Evolutionary conservation across 2,113 vertebrate genomes (phyloP), one percentile per base, ranked within the genome.

Genomic region (Centropristis striata): DNA sequence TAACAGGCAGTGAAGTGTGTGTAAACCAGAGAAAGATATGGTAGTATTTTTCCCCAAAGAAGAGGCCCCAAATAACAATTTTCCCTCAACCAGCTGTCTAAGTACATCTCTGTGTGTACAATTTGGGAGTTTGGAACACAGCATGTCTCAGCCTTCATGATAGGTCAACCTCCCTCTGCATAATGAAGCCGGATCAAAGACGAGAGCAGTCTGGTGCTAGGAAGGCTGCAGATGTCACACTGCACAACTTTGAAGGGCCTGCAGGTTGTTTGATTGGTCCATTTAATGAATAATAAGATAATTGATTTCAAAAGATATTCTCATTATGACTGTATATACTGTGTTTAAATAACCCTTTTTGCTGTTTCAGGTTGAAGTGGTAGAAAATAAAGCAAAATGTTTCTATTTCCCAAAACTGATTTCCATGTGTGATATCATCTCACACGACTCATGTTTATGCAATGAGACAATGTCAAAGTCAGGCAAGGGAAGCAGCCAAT

Each of bases 141-240:
- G 71, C 68, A 64, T 20, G 23, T 71, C 83, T 81, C 84, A 72
- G 69, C 86, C 88, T 87, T 78, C 71, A 84, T 83, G 58, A 87
- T 77, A 71, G 81, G 71, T 77, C 81, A 83, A 63, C 83, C 79
- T 81, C 49, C 63, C 66, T 63, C 74, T 79, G 72, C 82, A 83
- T 88, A 88, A 91, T 79, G 54, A 86, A 76, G 46, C 64, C 42
- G 51, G 83, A 93, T 92, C 91, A 92, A 92, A 92, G 88, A 79
- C 47, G 39, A 44, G 66, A 36, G 58, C 76, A 87, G 78, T 51
- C 71, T 80, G 83, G 74, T 80, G 73, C 59, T 57, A 64, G 25
- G 66, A 83, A 54, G 70, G 54, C 87, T 82, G 55, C 81, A 88
- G 84, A 87, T 90, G 91, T 84, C 86, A 68, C 63, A 23, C 83